A percentile compares a stretch with the other conserved stretches of the same genome.
These are phyloP conservation scores for Umimayanthus kanabou DNA, from an alignment of 92 coral and sea anemone genomes.

Conservation along the genomic window DNA sequence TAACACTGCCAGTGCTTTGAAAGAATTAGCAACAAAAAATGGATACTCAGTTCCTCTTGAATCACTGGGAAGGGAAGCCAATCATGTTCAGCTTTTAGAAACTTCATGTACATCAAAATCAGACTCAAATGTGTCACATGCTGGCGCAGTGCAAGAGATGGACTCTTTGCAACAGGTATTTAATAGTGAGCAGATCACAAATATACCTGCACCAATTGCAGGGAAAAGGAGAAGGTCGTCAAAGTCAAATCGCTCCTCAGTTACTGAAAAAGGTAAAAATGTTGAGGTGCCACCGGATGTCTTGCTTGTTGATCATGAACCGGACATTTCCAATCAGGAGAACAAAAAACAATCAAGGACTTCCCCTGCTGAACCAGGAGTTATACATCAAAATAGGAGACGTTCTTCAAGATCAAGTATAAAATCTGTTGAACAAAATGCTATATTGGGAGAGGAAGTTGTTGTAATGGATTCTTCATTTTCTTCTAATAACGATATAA, in stretches of 20 bases:
- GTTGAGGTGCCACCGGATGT: background rate
- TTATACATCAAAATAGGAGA: slow-evolving; percentile 19
- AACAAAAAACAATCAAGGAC: slow-evolving; percentile 7
- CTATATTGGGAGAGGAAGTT: slow-evolving; percentile 21
- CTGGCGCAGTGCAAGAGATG: background rate
- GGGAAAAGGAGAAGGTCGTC: slow-evolving; percentile 41
- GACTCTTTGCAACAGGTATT: background rate
- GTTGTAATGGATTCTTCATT: slow-evolving; percentile 40
- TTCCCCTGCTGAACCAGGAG: slow-evolving; percentile 18
- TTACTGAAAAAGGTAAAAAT: slow-evolving; percentile 7
- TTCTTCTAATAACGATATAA: slow-evolving; percentile 20
- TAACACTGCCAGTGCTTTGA: slow-evolving; percentile 64
- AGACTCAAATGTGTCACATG: background rate
- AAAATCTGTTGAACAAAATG: slow-evolving; percentile 43
- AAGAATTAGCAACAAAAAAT: slow-evolving; percentile 73
- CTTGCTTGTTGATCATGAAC: background rate
- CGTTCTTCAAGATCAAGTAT: slow-evolving; percentile 50
- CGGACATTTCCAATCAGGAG: background rate
- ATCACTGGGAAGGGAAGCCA: slow-evolving; percentile 50
- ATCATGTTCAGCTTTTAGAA: slow-evolving; percentile 39
- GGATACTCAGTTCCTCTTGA: slow-evolving; percentile 59
- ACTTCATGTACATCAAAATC: background rate
- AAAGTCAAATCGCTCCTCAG: slow-evolving; percentile 9
- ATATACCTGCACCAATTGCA: slow-evolving; percentile 6
- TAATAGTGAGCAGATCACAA: background rate